Evolutionary conservation across 2,113 vertebrate species (phyloP), one percentile per base, ranked within the genome.

Genomic region (Anolis sagrei): DNA sequence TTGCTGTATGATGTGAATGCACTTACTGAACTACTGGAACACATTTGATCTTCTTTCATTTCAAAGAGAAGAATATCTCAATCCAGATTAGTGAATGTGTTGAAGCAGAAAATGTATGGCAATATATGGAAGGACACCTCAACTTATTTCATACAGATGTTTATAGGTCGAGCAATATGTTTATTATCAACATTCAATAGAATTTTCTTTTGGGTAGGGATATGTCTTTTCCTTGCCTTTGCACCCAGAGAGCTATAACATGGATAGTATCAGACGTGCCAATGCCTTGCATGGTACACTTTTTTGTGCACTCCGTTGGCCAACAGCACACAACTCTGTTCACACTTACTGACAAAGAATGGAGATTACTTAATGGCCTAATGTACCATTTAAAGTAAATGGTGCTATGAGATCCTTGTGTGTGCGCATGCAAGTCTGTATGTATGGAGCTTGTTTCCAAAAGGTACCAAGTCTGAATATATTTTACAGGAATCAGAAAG

Each of bases 361-460:
- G 23, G 7, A 14, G 62, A 68, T 68, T 68, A 81, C 14, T 18
- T 48, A 29, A 34, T 66, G 18, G 39, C 58, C 21, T 25, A 34
- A 3, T 14, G 0, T 18, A n/a, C n/a, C 18, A 7, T 83, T 73
- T 1, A 10, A 66, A 86, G 0, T 0, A 81, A 6, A 13, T 68
- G 29, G 32, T 69, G 23, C 36, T 9, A 62, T 36, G 16, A 70
- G 32, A 29, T 19, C 2, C 64, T 80, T 23, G 39, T 44, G 39
- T 44, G 39, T 44, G 39, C 5, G 39, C 5, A 5, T 44, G 39
- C 5, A 5, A 4, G 39, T 44, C 3, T 44, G 39, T 44, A 44
- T 44, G 39, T 44, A 44, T 44, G 39, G 39, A 44, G 39, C 39
- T 44, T 44, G 39, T 44, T 44, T 44, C 39, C 39, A 44, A 44